Evolutionary conservation across 2,113 vertebrate genomes (phyloP).

Genomic region (Phyllopteryx taeniolatus): DNA sequence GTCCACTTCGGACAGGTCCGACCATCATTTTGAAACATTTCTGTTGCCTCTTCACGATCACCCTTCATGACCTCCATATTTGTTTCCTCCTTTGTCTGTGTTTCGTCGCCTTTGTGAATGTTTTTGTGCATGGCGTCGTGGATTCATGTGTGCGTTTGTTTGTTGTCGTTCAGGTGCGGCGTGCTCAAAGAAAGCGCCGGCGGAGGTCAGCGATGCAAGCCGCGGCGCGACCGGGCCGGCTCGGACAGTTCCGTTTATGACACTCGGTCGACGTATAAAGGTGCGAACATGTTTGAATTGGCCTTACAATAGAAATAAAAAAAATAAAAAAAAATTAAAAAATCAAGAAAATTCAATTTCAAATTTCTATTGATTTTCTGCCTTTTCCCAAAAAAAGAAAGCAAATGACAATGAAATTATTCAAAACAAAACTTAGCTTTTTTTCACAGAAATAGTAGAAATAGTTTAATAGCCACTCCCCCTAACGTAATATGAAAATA

Average conservation of each 20-base stretch:
- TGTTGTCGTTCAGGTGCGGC: constrained; percentile 43
- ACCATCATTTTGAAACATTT: background rate
- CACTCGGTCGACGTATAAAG: constrained; percentile 38
- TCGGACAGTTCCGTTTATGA: constrained; percentile 62
- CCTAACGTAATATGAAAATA: too few relatives aligned
- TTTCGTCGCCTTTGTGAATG: background rate
- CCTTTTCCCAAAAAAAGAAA: too few relatives aligned
- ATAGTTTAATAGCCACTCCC: too few relatives aligned
- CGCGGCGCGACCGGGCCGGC: constrained; percentile 51
- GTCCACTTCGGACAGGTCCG: constrained; percentile 62
- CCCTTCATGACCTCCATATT: too few relatives aligned
- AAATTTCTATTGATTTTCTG: too few relatives aligned
- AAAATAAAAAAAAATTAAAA: background rate
- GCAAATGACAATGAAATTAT: background rate
- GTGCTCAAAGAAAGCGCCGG: constrained; percentile 44
- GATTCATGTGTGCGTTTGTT: background rate
- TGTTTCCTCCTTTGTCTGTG: background rate
- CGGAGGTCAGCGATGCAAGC: constrained; percentile 48
- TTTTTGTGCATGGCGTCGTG: too few relatives aligned
- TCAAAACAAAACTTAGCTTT: background rate
- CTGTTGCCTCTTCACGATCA: too few relatives aligned
- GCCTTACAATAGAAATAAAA: too few relatives aligned
- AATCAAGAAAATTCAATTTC: too few relatives aligned
- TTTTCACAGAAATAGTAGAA: background rate
- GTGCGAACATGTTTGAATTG: background rate